phyloP scores from a whole-genome alignment of 2,888 invertebrate species.

The Acleris literana region DNA sequence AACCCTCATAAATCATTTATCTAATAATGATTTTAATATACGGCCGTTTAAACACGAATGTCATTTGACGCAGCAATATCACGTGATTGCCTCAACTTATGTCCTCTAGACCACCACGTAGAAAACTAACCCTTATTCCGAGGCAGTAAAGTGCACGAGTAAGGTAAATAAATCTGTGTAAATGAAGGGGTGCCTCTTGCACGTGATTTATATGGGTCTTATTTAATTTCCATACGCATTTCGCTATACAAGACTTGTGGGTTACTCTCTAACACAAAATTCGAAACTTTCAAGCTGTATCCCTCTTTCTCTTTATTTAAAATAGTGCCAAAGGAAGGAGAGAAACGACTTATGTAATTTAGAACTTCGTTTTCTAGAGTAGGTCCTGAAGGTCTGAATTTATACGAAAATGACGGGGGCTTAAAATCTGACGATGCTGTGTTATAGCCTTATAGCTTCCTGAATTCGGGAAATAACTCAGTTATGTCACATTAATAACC shows the following conservation, averaged over 20 bases:
- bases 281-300: background rate
- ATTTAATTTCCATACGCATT: constrained; percentile 12
- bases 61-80: constrained; percentile 3
- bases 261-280: background rate
- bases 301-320: too few species aligned
- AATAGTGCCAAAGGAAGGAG: too few species aligned
- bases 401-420: too few species aligned
- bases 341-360: too few species aligned
- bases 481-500: too few species aligned
- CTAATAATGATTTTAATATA: constrained; percentile 16
- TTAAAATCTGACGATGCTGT: too few species aligned
- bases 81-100: constrained; percentile 1
- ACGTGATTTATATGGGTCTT: constrained; percentile 13
- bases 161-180: background rate
- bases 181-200: constrained; percentile 10
- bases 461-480: too few species aligned
- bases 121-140: background rate
- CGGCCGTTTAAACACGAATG: constrained; percentile 4
- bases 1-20: constrained; percentile 12
- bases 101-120: background rate
- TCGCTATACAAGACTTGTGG: background rate
- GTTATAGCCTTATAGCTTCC: too few species aligned
- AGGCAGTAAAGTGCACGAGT: background rate
- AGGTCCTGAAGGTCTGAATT: too few species aligned
- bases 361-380: too few species aligned